Percentiles rank a stretch among this genome's conserved stretches.
phyloP scores from a whole-genome alignment of 1,140 invertebrate species.

The Pantala flavescens region DNA sequence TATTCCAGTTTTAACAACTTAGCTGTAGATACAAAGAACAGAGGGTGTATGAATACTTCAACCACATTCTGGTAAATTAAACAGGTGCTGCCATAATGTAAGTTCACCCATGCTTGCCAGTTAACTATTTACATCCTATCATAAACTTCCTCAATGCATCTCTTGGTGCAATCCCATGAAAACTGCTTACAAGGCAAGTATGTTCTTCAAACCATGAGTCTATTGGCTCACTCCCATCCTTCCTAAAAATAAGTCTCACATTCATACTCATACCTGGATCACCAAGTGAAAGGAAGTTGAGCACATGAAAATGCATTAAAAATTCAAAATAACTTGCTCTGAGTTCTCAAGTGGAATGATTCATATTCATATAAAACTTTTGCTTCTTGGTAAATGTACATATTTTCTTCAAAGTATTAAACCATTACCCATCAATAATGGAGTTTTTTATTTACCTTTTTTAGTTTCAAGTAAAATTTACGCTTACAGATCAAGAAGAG shows the following conservation, averaged over 20 bases:
- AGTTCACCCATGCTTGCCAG: too few relatives aligned
- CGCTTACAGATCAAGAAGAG: too few relatives aligned
- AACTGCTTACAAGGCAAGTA: not conserved
- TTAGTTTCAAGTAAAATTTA: too few relatives aligned
- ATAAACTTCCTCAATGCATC: not conserved
- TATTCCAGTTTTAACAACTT: too few relatives aligned
- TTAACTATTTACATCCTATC: too few relatives aligned
- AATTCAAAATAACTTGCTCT: not conserved
- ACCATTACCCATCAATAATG: conserved; percentile 5
- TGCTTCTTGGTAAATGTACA: conserved; percentile 1
- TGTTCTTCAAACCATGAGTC: not conserved
- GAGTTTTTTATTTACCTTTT: not conserved
- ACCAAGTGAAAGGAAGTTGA: conserved; percentile 5
- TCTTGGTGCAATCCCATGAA: not conserved
- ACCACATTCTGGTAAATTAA: too few relatives aligned
- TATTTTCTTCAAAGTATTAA: conserved; percentile 11
- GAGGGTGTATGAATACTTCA: too few relatives aligned
- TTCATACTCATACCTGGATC: not conserved
- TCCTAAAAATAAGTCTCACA: not conserved
- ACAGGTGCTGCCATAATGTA: too few relatives aligned
- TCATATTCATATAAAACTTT: conserved; percentile 10
- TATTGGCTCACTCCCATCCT: not conserved
- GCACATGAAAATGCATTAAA: conserved; percentile 4
- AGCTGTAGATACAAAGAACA: too few relatives aligned
- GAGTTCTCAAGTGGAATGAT: conserved; percentile 1